Evolutionary conservation across 1,140 invertebrate genomes (phyloP), one percentile per base, ranked within the genome.

Genomic region (Olivierus martensii): DNA sequence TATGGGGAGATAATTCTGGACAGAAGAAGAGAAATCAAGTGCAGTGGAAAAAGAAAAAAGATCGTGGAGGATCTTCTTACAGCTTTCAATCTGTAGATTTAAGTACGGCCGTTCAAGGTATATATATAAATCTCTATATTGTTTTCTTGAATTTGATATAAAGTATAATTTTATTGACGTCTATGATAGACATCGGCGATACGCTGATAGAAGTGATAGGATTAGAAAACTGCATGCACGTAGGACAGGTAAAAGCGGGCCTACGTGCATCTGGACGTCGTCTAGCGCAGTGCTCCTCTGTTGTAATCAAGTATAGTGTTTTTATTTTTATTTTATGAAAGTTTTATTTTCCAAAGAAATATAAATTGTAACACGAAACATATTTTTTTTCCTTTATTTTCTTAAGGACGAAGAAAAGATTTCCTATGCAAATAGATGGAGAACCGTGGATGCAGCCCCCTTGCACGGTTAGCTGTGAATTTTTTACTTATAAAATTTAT

Each of bases 371-470:
- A n/a, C n/a, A n/a, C n/a, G n/a, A n/a, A n/a, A n/a, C n/a, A n/a
- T n/a, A n/a, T n/a, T n/a, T n/a, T n/a, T n/a, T n/a, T n/a, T n/a
- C n/a, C n/a, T n/a, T n/a, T n/a, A n/a, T n/a, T n/a, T n/a, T n/a
- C n/a, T 65, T 54, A 59, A 87, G 80, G 59, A 95, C 90, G 0
- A 80, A 79, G 55, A 87, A 88, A 67, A 79, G 84, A 50, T 90
- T 93, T 67, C 89, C 89, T 17, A 96, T 96, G 92, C 91, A 96
- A 73, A 95, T 96, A 55, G 92, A 95, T 69, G 90, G 90, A 9
- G 90, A 94, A 65, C 89, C 90, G 1, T 94, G 90, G 89, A 88
- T 93, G 84, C 90, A 94, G 67, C 84, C 87, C 36, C 86, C 91
- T 21, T 92, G 87, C 71, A 91, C 87, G 61, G 88, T 89, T 71